Conservation (phyloP, 2,113 vertebrate genomes). For the Nycticorax nycticorax region DNA sequence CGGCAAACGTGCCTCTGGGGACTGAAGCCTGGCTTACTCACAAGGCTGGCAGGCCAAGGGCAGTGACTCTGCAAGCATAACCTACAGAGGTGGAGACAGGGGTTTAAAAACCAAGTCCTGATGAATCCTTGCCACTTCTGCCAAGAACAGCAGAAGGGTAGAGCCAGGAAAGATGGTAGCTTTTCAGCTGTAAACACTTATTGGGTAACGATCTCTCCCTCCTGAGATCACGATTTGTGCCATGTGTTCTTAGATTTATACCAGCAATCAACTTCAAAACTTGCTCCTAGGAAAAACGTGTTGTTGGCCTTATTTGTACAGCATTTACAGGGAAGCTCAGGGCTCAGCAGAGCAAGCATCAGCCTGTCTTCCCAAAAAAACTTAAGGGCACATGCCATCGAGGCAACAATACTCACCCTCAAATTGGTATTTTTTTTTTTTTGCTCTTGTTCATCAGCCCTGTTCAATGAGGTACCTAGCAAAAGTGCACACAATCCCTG, state of each 20-base stretch:
- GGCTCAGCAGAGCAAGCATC: not conserved
- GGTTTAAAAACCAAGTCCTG: not conserved
- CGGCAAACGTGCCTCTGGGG: accelerated
- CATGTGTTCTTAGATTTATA: not conserved
- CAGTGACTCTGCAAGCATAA: not conserved
- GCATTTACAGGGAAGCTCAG: not conserved
- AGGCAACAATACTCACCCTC: not conserved
- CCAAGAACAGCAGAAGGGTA: conserved; percentile 21
- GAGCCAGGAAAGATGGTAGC: not conserved
- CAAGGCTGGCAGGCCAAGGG: not conserved
- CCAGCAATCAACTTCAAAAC: not conserved
- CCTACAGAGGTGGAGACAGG: not conserved
- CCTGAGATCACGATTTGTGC: not conserved
- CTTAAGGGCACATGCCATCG: not conserved
- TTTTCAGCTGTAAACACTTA: not conserved
- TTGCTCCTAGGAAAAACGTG: not conserved
- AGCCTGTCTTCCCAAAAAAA: not conserved
- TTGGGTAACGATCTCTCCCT: not conserved
- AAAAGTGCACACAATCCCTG: accelerated
- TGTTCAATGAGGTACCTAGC: not conserved
- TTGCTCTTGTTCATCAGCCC: not conserved
- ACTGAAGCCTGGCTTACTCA: not conserved
- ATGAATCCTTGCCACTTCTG: not conserved
- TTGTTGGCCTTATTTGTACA: not conserved
- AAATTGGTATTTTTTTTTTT: not conserved